Evolutionary conservation across 1,140 invertebrate species (phyloP).

Genomic region (Pachypeltis micranthus): DNA sequence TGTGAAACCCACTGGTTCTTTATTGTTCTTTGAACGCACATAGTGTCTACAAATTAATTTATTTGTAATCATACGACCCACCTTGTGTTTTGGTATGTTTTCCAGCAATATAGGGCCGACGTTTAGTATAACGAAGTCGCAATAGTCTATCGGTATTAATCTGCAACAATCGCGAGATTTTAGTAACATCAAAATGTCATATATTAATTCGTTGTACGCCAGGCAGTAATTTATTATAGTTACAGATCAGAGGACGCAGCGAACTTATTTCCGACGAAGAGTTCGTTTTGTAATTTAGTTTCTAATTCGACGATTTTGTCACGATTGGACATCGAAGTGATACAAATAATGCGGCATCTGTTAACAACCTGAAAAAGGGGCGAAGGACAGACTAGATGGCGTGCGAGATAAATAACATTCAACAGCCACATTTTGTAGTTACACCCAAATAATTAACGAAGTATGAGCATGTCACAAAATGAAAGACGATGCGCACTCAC

Average conservation of each 20-base stretch:
- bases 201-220: too few relatives aligned
- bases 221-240: too few relatives aligned
- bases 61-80: background rate
- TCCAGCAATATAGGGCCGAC: constrained; percentile 67
- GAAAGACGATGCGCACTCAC: constrained; percentile 16
- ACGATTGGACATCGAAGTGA: constrained; percentile 74
- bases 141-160: constrained; percentile 64
- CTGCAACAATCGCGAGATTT: constrained; percentile 39
- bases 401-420: too few relatives aligned
- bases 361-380: constrained; percentile 39
- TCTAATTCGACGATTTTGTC: constrained; percentile 69
- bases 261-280: constrained; percentile 68
- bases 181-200: too few relatives aligned
- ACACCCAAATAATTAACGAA: constrained; percentile 3
- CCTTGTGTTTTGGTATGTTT: constrained; percentile 36
- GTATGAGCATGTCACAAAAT: background rate
- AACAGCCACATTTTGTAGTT: too few relatives aligned
- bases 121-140: constrained; percentile 80
- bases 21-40: too few relatives aligned
- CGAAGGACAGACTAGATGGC: too few relatives aligned
- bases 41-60: too few relatives aligned
- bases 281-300: constrained; percentile 67
- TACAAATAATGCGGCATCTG: constrained; percentile 74
- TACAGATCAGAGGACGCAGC: constrained; percentile 47
- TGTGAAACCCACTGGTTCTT: too few relatives aligned